Base-by-base conservation (phyloP, 1,140 invertebrate species). In the Bactericera cockerelli region DNA sequence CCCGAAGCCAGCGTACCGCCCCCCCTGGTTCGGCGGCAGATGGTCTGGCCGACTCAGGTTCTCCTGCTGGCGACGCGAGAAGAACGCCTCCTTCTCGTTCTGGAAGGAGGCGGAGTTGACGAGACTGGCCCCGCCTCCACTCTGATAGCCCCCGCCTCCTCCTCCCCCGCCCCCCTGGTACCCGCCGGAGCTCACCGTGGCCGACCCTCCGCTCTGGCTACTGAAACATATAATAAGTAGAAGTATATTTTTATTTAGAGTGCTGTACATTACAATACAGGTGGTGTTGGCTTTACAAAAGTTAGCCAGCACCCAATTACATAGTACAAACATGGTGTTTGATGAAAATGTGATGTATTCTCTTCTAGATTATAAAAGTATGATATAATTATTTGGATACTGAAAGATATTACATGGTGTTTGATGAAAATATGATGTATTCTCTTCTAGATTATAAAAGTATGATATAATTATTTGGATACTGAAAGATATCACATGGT, bases 1-100 rank as follows among this genome's bases (percentile, higher is more conserved):
- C 8, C 89, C 90, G 76, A 93, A 93, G 26, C 90, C 90, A 55
- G 83, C 77, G 71, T 93, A 94, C 67, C 82, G 83, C 42, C 89
- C 89, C 42, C 89, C 89, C 76, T 91, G 87, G 68, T 78, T 89
- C 28, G 88, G 87, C 60, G 87, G 86, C 58, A 91, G 61, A 73
- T 88, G 72, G 31, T 81, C 84, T 62, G 86, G 80, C 67, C 84
- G 75, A 55, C 64, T 70, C 1, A 83, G 77, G 77, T 91, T 91
- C 73, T 91, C 86, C 63, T 74, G 74, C 71, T 89, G 86, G 64
- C 78, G 80, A 66, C 73, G 77, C 2, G 71, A 70, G 67, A 91
- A 90, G 69, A 87, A 92, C 26, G 80, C 78, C 63, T 89, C 86
- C 65, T 84, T 88, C 69, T 89, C 83, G 67, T 77, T 75, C 63